Conservation (phyloP, 2,113 vertebrate species). For the Puffinus mauretanicus region DNA sequence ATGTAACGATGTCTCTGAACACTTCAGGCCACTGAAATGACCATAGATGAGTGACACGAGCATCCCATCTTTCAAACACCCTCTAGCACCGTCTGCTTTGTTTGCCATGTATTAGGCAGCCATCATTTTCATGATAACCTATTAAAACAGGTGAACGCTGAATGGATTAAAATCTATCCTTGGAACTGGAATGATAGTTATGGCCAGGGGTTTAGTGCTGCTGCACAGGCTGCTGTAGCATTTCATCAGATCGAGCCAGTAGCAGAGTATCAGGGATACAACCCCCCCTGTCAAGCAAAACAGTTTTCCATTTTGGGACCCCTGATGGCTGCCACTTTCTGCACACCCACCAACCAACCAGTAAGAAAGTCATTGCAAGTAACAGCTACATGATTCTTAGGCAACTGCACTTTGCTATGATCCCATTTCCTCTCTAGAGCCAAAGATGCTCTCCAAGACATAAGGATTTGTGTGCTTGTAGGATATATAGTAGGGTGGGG, state of each 20-base stretch:
- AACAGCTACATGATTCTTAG: background rate
- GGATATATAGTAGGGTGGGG: accelerated
- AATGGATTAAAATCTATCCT: background rate
- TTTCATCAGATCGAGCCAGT: background rate
- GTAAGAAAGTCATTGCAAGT: background rate
- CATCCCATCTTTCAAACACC: background rate
- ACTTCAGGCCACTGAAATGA: background rate
- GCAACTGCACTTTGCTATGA: background rate
- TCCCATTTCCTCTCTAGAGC: background rate
- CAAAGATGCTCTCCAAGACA: background rate
- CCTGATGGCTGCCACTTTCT: background rate
- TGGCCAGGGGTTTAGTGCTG: background rate
- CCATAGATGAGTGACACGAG: accelerated
- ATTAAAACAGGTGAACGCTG: background rate
- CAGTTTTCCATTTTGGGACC: background rate
- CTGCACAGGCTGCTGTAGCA: accelerated
- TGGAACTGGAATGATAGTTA: background rate
- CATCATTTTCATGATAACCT: background rate
- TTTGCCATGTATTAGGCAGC: background rate
- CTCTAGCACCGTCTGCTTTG: background rate
- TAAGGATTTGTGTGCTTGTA: background rate
- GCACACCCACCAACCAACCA: background rate
- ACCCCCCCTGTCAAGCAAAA: background rate
- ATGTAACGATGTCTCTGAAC: background rate
- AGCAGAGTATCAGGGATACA: background rate